Base-by-base conservation (phyloP, 2,888 invertebrate genomes). In the Cybosia mesomella region DNA sequence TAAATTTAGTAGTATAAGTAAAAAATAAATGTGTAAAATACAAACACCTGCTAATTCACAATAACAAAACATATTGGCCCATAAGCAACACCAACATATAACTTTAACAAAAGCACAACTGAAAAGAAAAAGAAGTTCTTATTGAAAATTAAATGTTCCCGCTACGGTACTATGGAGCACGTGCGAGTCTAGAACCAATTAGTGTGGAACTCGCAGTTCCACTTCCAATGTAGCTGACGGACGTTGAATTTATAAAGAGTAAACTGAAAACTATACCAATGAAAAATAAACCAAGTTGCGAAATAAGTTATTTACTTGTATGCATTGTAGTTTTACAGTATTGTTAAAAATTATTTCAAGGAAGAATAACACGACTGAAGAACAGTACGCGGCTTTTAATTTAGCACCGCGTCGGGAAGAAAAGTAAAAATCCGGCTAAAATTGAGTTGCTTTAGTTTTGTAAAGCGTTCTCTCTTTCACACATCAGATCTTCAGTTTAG, bases 141-240 rank as follows among this genome's bases (percentile, higher is more conserved):
- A 55, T n/a, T 39, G 8, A 22, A 39, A 57, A 64, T 54, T 24
- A 64, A 64, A 57, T 22, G 62, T n/a, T 54, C 36, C 9, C 18
- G 21, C 62, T 21, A 53, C 62, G 54, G 61, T 21, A 53, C 62
- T 28, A 34, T 24, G 15, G 11, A n/a, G 75, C 75, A 75, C 72
- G 74, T 67, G 72, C 75, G 53, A 22, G 32, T 58, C 55, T 57
- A 0, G 59, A 54, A 58, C 67, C 72, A 74, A 72, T 75, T 72
- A 74, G 76, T 72, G 58, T 0, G 8, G 4, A n/a, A 21, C 11
- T 36, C 21, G n/a, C n/a, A 36, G 21, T 58, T 58, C 58, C 43
- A 61, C 15, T 61, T 61, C 18, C 49, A n/a, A 49, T 22, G 18
- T 22, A 61, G 36, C 28, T 43, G 49, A 49, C n/a, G 28, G 13